Conservation (phyloP, 2,888 invertebrate species). For the Heliconius sara region DNA sequence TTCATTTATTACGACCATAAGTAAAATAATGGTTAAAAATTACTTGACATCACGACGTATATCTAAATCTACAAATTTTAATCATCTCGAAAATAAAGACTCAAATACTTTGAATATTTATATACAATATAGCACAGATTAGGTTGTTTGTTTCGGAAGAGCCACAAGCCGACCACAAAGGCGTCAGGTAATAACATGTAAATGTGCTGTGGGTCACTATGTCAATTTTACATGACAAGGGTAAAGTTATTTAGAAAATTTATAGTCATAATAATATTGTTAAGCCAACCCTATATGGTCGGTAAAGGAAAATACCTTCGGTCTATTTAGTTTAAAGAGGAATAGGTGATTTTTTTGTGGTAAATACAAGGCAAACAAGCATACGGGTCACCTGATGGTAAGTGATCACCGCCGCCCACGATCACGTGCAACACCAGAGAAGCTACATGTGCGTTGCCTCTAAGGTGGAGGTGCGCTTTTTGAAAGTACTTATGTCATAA, state of each 20-base stretch:
- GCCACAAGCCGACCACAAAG: slow-evolving; percentile 33
- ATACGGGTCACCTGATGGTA: too few species aligned
- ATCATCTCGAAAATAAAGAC: not conserved
- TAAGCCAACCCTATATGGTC: not conserved
- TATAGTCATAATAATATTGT: not conserved
- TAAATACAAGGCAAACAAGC: too few species aligned
- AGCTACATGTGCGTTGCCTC: too few species aligned
- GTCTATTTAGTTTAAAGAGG: not conserved
- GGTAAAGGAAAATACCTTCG: not conserved
- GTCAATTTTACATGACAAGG: slow-evolving; percentile 31
- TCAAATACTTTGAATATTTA: not conserved
- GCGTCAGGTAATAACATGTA: slow-evolving; percentile 41
- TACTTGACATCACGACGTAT: not conserved
- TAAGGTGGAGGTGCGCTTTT: too few species aligned
- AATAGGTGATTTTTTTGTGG: not conserved
- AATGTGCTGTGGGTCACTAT: slow-evolving; percentile 40
- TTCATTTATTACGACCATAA: too few species aligned
- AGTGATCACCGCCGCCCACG: too few species aligned
- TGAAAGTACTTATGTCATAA: too few species aligned
- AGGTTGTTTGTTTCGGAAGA: slow-evolving; percentile 36
- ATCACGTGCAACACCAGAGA: too few species aligned
- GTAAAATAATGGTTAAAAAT: too few species aligned
- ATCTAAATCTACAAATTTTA: not conserved
- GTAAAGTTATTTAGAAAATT: slow-evolving; percentile 10
- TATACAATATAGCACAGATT: slow-evolving; percentile 6